Percentiles rank a stretch among this genome's conserved stretches.
Conservation (phyloP, 2,888 invertebrate species). For the Diplolepis rosae region DNA sequence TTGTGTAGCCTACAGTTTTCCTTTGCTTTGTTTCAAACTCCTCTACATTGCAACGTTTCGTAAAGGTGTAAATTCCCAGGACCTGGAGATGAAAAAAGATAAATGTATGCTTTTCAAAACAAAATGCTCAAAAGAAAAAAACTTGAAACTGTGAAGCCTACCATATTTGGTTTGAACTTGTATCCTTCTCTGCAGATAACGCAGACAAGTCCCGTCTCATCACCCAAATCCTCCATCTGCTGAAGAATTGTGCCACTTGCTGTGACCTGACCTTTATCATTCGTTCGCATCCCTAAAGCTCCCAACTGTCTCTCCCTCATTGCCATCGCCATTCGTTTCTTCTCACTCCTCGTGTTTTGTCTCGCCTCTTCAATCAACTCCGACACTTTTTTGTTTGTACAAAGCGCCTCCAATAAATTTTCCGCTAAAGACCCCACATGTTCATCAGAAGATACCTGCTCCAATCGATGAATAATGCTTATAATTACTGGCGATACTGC, state of each 20-base stretch:
- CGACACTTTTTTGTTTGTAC: conserved; percentile 86
- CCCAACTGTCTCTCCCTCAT: conserved; percentile 97
- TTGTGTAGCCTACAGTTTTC: conserved; percentile 92
- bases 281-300: conserved; percentile 95
- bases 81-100: conserved; percentile 75
- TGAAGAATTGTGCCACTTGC: conserved; percentile 92
- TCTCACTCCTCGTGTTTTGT: conserved; percentile 95
- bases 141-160: too few species aligned
- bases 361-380: conserved; percentile 93
- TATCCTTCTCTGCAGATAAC: conserved; percentile 99
- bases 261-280: conserved; percentile 97
- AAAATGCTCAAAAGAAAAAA: background rate
- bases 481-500: conserved; percentile 92
- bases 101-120: background rate
- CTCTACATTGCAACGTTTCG: conserved; percentile 94
- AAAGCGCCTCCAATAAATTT: conserved; percentile 90
- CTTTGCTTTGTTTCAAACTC: conserved; percentile 92
- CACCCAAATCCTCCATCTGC: conserved; percentile 95
- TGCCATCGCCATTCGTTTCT: conserved; percentile 98
- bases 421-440: conserved; percentile 98
- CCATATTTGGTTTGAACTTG: conserved; percentile 94
- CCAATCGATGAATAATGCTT: conserved; percentile 95
- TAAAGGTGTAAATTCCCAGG: conserved; percentile 96
- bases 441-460: conserved; percentile 98
- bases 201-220: conserved; percentile 96